phyloP scores from a whole-genome alignment of 2,113 vertebrate genomes.

The Catharus fuscescens region DNA sequence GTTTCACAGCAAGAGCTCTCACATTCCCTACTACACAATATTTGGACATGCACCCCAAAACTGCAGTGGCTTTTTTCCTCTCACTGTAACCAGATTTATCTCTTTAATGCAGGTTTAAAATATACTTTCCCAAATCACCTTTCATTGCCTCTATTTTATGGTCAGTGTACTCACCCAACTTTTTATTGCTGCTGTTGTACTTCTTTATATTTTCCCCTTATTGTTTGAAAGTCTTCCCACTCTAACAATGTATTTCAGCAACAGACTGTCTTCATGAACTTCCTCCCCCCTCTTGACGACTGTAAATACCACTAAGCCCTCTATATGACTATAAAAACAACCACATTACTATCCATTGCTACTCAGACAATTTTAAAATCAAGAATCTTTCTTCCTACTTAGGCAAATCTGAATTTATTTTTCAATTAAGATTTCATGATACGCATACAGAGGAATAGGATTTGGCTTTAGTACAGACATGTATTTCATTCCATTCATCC shows the following conservation, averaged over 20 bases:
- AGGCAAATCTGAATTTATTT: conserved; percentile 5
- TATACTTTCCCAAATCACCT: not conserved
- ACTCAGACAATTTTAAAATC: not conserved
- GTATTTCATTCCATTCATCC: not conserved
- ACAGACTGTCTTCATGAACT: not conserved
- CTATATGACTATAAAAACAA: not conserved
- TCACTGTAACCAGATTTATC: not conserved
- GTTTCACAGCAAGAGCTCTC: not conserved
- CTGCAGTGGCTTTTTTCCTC: not conserved
- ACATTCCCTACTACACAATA: not conserved
- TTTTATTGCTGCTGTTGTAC: not conserved
- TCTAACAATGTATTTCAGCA: not conserved
- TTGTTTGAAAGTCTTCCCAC: not conserved
- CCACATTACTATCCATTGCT: not conserved
- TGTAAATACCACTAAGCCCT: not conserved
- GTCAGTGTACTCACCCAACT: not conserved
- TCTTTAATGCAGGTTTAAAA: not conserved
- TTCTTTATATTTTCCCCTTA: not conserved
- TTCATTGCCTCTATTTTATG: not conserved
- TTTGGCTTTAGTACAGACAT: not conserved
- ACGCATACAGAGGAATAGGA: not conserved
- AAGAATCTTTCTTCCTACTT: not conserved
- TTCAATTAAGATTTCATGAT: not conserved
- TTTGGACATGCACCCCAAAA: not conserved
- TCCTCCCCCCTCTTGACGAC: not conserved